These are phyloP conservation scores for Ganaspis sp. DNA, from an alignment of 1,140 invertebrate genomes.

Conservation along the genomic window DNA sequence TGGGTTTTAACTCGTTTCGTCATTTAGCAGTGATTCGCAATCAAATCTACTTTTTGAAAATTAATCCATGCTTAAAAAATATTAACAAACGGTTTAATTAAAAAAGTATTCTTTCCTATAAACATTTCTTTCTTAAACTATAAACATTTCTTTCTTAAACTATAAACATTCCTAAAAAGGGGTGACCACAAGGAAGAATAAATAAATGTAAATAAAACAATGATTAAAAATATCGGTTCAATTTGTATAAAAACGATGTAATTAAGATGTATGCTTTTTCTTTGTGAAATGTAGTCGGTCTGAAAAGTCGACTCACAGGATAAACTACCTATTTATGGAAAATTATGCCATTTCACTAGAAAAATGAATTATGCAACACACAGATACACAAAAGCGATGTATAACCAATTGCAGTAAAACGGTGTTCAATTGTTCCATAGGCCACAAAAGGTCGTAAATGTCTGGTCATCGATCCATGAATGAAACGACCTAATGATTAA, in stretches of 20 bases:
- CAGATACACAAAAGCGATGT: background rate
- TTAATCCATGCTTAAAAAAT: background rate
- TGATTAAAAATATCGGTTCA: too few relatives aligned
- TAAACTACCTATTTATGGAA: background rate
- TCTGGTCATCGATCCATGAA: background rate
- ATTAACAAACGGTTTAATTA: background rate
- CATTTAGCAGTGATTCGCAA: background rate
- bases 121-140: too few relatives aligned
- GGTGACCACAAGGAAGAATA: too few relatives aligned
- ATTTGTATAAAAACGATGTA: too few relatives aligned
- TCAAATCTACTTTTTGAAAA: constrained; percentile 7
- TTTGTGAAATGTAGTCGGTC: too few relatives aligned
- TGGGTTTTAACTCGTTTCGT: constrained; percentile 1
- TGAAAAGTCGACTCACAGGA: background rate
- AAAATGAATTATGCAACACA: background rate
- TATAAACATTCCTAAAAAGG: too few relatives aligned
- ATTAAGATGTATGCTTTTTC: too few relatives aligned
- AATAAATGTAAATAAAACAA: too few relatives aligned
- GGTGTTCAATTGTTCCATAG: background rate
- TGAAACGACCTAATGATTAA: constrained; percentile 2
- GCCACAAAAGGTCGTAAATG: constrained; percentile 6
- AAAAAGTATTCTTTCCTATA: too few relatives aligned
- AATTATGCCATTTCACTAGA: background rate
- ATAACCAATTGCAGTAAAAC: constrained; percentile 1
- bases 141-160: too few relatives aligned